Evolutionary conservation across 1,140 invertebrate genomes (phyloP), one percentile per base, ranked within the genome.

Genomic region (Drosophila insularis): DNA sequence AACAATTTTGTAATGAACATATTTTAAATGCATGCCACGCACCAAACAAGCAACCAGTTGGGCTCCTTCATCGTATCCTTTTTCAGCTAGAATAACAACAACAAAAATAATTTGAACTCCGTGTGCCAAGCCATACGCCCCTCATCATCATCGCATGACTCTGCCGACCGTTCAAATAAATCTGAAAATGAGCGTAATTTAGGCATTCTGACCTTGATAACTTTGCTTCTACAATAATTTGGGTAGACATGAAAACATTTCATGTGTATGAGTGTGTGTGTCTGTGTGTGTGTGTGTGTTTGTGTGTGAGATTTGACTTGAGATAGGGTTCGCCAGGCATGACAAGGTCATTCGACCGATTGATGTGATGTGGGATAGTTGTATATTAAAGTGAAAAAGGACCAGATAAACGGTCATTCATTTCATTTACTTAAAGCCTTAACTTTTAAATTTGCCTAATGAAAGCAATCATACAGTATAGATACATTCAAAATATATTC

Each of bases 1-100:
- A 73, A 70, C 73, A 77, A 67, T 76, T 68, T 76, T 68, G 79
- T 81, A 81, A 81, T 81, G 70, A 81, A 81, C 79, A 81, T 81
- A 81, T 81, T 81, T 81, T 68, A 73, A 81, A 81, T 81, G 79
- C 78, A 81, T 77, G 79, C 79, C 79, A 80, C 79, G 79, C 78
- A 77, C 73, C 32, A 58, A 37, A 61, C 37, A 35, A 72, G 11
- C 60, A 74, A 46, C 71, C 65, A 71, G 23, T 27, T 31, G 54
- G 54, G 23, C 14, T 43, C 40, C n/a, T n/a, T 55, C 27, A 27
- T 32, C 27, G n/a, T 13, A 55, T 55, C 54, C 54, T 32, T 43
- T 43, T 43, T 43, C n/a, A 43, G 14, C n/a, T 14, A 40, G 2
- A 40, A 40, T 11, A 40, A 40, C 39, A 40, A 39, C 32, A 17